These are phyloP conservation scores for Ennomos erosarius DNA, from an alignment of 2,888 invertebrate species.

Conservation along the genomic window DNA sequence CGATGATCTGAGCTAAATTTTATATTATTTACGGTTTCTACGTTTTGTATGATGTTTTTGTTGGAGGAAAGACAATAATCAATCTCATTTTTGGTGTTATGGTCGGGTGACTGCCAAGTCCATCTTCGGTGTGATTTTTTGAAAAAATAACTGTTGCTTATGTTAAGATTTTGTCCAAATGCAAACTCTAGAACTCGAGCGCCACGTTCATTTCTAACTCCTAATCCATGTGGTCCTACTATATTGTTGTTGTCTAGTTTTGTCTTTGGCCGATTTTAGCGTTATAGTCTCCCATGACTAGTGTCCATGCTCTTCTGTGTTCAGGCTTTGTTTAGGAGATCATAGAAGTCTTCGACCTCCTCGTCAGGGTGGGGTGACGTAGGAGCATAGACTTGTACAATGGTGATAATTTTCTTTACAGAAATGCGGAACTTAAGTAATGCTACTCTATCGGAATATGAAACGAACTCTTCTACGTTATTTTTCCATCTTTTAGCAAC, in stretches of 20 bases:
- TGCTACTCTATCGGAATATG: too few relatives aligned
- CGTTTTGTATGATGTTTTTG: conserved; percentile 1
- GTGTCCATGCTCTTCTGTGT: conserved; percentile 9
- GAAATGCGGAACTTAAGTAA: conserved; percentile 11
- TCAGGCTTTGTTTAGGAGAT: background rate
- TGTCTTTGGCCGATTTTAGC: background rate
- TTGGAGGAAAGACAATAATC: conserved; percentile 2
- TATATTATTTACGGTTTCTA: background rate
- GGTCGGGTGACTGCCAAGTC: conserved; percentile 2
- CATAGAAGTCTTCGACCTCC: conserved; percentile 1
- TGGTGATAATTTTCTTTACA: background rate
- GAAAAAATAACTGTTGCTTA: background rate
- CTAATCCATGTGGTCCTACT: conserved; percentile 5
- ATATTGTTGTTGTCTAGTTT: conserved; percentile 2
- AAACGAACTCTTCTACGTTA: conserved; percentile 16
- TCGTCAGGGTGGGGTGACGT: conserved; percentile 10
- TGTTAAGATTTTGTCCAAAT: conserved; percentile 4
- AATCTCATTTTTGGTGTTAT: conserved; percentile 7
- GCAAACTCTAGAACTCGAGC: background rate
- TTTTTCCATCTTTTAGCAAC: conserved; percentile 19
- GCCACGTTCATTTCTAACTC: conserved; percentile 11
- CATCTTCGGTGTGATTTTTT: too few relatives aligned
- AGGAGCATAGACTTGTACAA: conserved; percentile 17
- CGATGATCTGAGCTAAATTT: conserved; percentile 8
- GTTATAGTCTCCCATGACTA: too few relatives aligned